These are phyloP conservation scores for Malurus elegans DNA, from an alignment of 2,113 vertebrate genomes.

Conservation along the genomic window DNA sequence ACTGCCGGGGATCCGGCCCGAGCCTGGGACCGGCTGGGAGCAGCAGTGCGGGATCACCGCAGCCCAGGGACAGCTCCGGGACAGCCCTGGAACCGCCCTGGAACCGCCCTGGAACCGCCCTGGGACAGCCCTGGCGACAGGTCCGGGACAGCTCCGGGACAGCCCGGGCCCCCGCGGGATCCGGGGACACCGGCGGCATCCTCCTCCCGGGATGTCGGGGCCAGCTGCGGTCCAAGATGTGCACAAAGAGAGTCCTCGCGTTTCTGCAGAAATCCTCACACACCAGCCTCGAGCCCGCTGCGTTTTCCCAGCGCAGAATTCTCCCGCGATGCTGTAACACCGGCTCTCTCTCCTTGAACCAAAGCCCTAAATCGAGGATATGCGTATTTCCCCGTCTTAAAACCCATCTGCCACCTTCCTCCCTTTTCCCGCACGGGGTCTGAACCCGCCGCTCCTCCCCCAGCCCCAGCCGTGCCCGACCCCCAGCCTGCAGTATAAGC, in stretches of 20 bases:
- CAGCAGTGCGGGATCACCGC: not conserved
- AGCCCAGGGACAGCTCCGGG: not conserved
- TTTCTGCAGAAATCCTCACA: not conserved
- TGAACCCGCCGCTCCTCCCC: not conserved
- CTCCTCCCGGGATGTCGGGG: fast-evolving
- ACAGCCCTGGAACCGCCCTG: too few relatives aligned
- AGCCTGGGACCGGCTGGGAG: not conserved
- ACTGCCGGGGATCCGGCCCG: not conserved
- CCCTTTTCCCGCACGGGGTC: not conserved
- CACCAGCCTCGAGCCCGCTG: fast-evolving
- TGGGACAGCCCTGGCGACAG: not conserved
- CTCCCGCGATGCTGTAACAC: fast-evolving
- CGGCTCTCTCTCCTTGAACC: not conserved
- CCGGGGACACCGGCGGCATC: fast-evolving
- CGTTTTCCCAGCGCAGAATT: not conserved
- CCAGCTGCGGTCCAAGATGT: fast-evolving
- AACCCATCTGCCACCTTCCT: not conserved
- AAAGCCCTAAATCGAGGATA: not conserved
- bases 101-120: not conserved
- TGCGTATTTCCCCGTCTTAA: not conserved
- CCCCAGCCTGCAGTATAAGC: not conserved
- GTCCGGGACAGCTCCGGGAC: not conserved
- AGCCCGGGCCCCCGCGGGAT: fast-evolving
- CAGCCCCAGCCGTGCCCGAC: too few relatives aligned
- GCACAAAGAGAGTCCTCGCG: fast-evolving